A percentile compares a stretch with the other conserved stretches of the same genome.
phyloP scores from a whole-genome alignment of 2,113 vertebrate species.

The Microcebus griseorufus region DNA sequence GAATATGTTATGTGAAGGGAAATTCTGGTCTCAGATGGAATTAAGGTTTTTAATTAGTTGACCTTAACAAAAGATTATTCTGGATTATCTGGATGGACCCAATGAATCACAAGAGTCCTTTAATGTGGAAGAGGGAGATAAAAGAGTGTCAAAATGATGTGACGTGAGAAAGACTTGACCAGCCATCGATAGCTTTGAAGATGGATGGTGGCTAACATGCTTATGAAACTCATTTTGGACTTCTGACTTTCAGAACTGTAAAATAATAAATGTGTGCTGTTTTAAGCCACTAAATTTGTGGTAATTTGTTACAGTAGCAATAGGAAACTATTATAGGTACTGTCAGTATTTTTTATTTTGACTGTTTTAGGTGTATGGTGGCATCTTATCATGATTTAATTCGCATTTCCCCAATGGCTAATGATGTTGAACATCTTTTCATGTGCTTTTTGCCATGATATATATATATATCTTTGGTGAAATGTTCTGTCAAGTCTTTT shows the following conservation, averaged over 20 bases:
- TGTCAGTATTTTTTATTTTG: background rate
- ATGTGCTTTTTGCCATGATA: background rate
- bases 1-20: too few species aligned
- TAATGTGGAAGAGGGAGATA: background rate
- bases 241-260: background rate
- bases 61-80: background rate
- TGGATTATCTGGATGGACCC: background rate
- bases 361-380: background rate
- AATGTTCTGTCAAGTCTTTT: background rate
- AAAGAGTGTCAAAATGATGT: background rate
- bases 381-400: background rate
- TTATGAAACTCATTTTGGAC: background rate
- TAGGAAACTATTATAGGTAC: background rate
- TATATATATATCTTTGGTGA: background rate
- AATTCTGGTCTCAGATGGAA: background rate
- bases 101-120: background rate
- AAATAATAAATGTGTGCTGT: background rate
- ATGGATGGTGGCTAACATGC: background rate
- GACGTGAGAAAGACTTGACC: background rate
- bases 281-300: background rate
- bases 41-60: background rate
- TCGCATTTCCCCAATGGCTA: background rate
- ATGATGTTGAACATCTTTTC: background rate
- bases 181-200: background rate
- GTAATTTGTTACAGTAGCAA: background rate